Evolutionary conservation across 2,888 invertebrate genomes (phyloP).

Genomic region (Megamerina dolium): DNA sequence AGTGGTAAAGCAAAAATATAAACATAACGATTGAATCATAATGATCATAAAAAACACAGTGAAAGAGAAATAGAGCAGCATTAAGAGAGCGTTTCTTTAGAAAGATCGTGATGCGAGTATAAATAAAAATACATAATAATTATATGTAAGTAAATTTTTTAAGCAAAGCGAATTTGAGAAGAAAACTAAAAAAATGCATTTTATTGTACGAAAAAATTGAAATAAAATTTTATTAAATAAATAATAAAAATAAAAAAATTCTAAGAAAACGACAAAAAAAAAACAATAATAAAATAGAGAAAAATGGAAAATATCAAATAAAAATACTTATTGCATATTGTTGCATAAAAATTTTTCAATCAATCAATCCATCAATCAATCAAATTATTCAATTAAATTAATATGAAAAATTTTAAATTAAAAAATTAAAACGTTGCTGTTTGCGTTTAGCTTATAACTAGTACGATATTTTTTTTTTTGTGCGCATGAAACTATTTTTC

Average conservation of each 20-base stretch:
- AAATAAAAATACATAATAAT: no score
- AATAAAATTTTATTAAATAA: no score
- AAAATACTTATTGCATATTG: slow-evolving; percentile 8
- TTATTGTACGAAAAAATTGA: no score
- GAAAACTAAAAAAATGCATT: slow-evolving; percentile 1
- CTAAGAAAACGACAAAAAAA: slow-evolving; percentile 1
- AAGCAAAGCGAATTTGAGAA: neutral
- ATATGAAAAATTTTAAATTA: no score
- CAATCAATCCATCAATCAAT: no score
- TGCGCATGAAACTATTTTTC: neutral
- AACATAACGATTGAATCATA: no score
- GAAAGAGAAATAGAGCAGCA: slow-evolving; percentile 10
- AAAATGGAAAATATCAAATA: slow-evolving; percentile 5
- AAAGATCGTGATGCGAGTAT: neutral
- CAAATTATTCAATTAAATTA: no score
- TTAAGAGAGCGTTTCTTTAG: slow-evolving; percentile 6
- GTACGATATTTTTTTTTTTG: neutral
- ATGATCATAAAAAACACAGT: slow-evolving; percentile 1
- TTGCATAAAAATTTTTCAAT: neutral
- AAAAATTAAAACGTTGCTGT: no score
- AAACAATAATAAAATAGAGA: slow-evolving; percentile 7
- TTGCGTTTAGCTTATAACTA: no score
- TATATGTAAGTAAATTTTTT: neutral
- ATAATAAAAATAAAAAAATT: slow-evolving; percentile 3
- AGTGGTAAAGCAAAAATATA: no score